Evolutionary conservation across 2,888 invertebrate genomes (phyloP).

Genomic region (Orthonychiurus folsomi): DNA sequence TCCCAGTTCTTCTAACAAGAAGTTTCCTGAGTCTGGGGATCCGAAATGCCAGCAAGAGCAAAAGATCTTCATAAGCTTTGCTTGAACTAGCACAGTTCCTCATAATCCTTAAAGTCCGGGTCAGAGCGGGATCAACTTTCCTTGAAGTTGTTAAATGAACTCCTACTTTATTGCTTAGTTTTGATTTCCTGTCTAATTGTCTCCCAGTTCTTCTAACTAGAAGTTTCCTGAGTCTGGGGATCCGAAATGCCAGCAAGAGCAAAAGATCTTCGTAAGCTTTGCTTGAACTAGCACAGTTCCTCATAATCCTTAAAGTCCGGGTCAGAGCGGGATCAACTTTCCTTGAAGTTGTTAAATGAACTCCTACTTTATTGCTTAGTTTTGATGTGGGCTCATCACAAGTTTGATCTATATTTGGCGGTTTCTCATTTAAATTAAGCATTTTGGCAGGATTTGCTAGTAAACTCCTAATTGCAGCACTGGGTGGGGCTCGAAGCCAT

Average conservation of each 20-base stretch:
- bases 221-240: neutral
- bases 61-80: constrained; percentile 1
- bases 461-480: constrained; percentile 20
- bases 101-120: neutral
- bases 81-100: neutral
- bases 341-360: neutral
- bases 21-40: neutral
- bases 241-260: constrained; percentile 3
- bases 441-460: constrained; percentile 17
- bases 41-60: constrained; percentile 4
- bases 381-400: too few relatives aligned
- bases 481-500: constrained; percentile 30
- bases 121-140: neutral
- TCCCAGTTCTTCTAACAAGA: neutral
- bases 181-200: neutral
- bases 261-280: constrained; percentile 3
- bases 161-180: too few relatives aligned
- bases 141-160: constrained; percentile 2
- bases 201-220: constrained; percentile 1
- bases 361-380: too few relatives aligned
- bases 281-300: neutral
- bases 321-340: neutral
- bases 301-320: neutral
- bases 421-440: neutral
- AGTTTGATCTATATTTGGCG: too few relatives aligned